Evolutionary conservation across 2,113 vertebrate species (phyloP).

Genomic region (Nothobranchius kuhntae): DNA sequence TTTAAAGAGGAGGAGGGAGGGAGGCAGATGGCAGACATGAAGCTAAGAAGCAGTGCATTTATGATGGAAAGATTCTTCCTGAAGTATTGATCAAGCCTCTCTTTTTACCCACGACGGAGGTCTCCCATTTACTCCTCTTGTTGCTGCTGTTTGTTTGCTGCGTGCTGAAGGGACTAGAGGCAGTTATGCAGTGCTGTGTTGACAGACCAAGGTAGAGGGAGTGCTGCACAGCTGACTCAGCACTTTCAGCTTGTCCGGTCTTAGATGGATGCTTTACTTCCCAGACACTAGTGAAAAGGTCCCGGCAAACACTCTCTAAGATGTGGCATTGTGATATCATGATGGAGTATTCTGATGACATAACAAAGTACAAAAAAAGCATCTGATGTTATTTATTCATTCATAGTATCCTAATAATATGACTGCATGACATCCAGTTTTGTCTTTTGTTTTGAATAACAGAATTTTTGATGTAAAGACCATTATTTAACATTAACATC

Average conservation of each 20-base stretch:
- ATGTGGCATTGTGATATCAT: too few species aligned
- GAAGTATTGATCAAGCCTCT: conserved; percentile 25
- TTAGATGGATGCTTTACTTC: conserved; percentile 42
- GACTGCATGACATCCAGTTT: too few species aligned
- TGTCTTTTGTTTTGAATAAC: too few species aligned
- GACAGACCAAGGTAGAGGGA: conserved; percentile 31
- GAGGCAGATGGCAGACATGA: conserved; percentile 18
- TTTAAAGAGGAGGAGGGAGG: conserved; percentile 3
- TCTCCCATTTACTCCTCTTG: background rate
- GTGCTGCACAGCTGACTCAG: conserved; percentile 61
- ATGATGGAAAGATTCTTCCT: conserved; percentile 32
- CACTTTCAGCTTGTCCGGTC: conserved; percentile 22
- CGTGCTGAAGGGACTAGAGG: conserved; percentile 24
- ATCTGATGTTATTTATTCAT: too few species aligned
- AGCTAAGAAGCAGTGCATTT: conserved; percentile 21
- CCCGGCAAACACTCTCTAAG: background rate
- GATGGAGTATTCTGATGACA: too few species aligned
- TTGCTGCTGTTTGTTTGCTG: conserved; percentile 36
- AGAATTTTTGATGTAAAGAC: too few species aligned
- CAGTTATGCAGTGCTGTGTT: conserved; percentile 40
- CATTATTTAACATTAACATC: too few species aligned
- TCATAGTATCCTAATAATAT: too few species aligned
- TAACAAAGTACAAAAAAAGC: too few species aligned
- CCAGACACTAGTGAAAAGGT: conserved; percentile 28
- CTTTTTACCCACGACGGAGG: background rate